Base-by-base conservation (phyloP, 2,797 vertebrate genomes). In the Acanthurus leucopareius region DNA sequence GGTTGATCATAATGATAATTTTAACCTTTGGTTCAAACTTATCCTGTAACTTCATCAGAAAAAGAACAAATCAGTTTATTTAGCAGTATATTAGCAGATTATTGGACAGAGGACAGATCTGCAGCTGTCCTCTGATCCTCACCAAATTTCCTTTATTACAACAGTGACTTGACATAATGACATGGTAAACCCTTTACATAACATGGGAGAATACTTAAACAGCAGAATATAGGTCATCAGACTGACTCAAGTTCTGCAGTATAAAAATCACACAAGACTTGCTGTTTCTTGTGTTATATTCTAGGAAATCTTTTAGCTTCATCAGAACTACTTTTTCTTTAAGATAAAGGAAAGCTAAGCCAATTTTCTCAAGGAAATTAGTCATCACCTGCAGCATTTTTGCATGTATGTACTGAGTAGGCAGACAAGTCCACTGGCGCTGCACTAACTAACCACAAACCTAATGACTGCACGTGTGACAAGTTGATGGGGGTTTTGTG, bases 251-350 rank as follows among this genome's bases (percentile, higher is more conserved):
- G 32, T 64, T 56, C 14, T 64, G 42, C 44, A 45, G 15, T 52
- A 62, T 79, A 32, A 69, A 57, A 70, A 11, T 44, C 16, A 73
- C 1, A 10, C 13, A 3, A 49, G 4, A 54, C 8, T 10, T 49
- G 28, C 45, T 6, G 10, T 69, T 10, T 32, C 16, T 15, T 56
- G 58, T 66, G 72, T 70, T 22, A 87, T 62, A 75, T 91, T 87
- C 79, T 68, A 80, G 75, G 81, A 88, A 90, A 78, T n/a, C 10
- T 67, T 82, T 66, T 64, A 47, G 71, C 82, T 88, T 91, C 62
- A 77, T 48, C 70, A 86, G 64, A 75, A 71, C 8, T 22, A 44
- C 13, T 49, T 25, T 51, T 77, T 16, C 68, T 82, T 32, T 32
- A 32, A 32, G 28, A 32, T 32, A 32, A 32, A 32, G 28, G 28